Evolutionary conservation across 2,888 invertebrate genomes (phyloP).

Genomic region (Pandemis cinnamomeana): DNA sequence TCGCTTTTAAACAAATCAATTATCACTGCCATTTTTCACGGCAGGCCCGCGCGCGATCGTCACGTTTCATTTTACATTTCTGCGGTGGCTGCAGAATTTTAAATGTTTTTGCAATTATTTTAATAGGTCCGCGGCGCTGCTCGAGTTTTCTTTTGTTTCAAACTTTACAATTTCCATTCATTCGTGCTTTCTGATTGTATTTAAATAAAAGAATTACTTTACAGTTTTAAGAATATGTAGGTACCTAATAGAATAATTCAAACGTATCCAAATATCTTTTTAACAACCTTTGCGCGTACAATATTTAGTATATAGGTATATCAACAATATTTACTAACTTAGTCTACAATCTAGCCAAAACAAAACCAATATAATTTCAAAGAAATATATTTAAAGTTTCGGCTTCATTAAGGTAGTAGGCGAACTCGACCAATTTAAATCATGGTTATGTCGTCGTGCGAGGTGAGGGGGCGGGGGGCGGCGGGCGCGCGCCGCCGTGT

Average conservation of each 20-base stretch:
- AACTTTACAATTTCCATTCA: neutral
- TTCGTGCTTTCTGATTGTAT: neutral
- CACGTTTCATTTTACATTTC: constrained; percentile 5
- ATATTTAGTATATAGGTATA: too few species aligned
- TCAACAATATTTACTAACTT: too few species aligned
- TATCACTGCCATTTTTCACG: neutral
- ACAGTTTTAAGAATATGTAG: neutral
- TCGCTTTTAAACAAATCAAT: constrained; percentile 13
- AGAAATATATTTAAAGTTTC: too few species aligned
- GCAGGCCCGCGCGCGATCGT: neutral
- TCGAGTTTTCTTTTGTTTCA: constrained; percentile 4
- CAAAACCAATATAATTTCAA: too few species aligned
- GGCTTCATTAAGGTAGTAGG: too few species aligned
- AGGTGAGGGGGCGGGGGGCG: too few species aligned
- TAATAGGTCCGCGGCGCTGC: constrained; percentile 12
- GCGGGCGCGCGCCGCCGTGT: too few species aligned
- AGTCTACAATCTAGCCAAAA: too few species aligned
- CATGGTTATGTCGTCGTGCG: too few species aligned
- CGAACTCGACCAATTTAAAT: too few species aligned
- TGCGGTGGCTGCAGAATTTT: neutral
- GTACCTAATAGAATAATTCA: neutral
- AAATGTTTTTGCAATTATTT: constrained; percentile 21
- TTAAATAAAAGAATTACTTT: neutral
- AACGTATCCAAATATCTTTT: neutral
- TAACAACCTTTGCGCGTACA: too few species aligned